These are phyloP conservation scores for Trogon melanurus DNA, from an alignment of 2,113 vertebrate species.

Conservation along the genomic window DNA sequence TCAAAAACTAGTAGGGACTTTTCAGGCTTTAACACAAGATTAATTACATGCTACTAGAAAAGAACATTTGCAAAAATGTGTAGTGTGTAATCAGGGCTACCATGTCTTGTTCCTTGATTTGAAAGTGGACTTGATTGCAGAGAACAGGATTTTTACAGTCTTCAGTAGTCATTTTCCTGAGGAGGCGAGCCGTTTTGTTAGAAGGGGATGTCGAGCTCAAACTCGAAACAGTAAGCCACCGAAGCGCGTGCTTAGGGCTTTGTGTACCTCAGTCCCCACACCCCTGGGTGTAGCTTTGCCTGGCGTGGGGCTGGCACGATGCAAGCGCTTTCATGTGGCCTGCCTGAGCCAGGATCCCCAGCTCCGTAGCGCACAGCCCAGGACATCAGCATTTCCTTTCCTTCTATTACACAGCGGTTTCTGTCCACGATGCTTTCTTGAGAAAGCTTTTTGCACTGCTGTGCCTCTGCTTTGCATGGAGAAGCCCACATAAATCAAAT, in stretches of 20 bases:
- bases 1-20: conserved; percentile 36
- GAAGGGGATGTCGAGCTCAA: neutral
- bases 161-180: neutral
- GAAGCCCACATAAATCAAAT: neutral
- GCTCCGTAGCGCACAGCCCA: rapidly evolving
- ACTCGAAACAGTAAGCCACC: neutral
- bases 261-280: neutral
- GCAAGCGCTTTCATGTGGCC: neutral
- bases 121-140: neutral
- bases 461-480: neutral
- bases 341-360: neutral
- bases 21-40: conserved; percentile 33
- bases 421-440: neutral
- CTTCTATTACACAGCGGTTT: neutral
- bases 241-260: neutral
- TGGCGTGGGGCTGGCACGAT: rapidly evolving
- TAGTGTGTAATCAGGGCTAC: neutral
- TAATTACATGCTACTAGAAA: conserved; percentile 54
- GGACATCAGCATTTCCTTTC: neutral
- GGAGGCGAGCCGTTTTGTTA: neutral
- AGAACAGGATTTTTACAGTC: neutral
- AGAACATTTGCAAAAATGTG: neutral
- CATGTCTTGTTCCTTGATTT: conserved; percentile 8
- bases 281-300: neutral
- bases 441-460: neutral